Evolutionary conservation across 2,888 invertebrate genomes (phyloP), one percentile per base, ranked within the genome.

Genomic region (Habrosyne pyritoides): DNA sequence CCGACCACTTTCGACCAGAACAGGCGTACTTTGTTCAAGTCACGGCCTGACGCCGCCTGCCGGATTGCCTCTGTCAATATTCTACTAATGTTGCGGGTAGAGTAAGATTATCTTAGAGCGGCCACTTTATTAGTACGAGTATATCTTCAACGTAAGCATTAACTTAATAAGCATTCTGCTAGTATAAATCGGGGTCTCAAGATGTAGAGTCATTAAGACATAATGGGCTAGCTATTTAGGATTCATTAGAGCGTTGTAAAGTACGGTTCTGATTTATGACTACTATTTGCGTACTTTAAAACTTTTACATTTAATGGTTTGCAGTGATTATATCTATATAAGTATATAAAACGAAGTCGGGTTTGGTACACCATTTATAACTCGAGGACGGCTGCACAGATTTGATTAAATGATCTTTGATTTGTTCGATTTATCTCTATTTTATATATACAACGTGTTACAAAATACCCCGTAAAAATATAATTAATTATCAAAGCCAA

Each of bases 21-120:
- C 48, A 61, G 54, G 59, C 61, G 62, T 67, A 69, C 63, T 72
- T 71, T 70, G 71, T 72, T 63, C 67, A 56, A 60, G 64, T 42
- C 42, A 42, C 42, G 42, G 42, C 26, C 53, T 50, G 61, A 53
- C 53, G 61, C 57, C 52, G 59, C 55, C 54, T 54, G 57, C 42
- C 42, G 42, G 42, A 63, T 62, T 59, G 57, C 57, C 62, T 64
- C 57, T 61, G 63, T 64, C 68, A 69, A 71, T 73, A 67, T 69
- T 63, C 52, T 65, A 65, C 72, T 71, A 69, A 71, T 64, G 66
- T 53, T 54, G 52, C 49, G 54, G 42, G 21, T 52, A 46, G 26
- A n/a, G 42, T 18, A 28, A 50, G 28, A 50, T 50, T 28, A 50
- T 50, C 52, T 55, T n/a, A 26, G 28, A 22, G 18, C 21, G 10